Conservation (phyloP, 2,113 vertebrate genomes). For the Pedetes capensis region DNA sequence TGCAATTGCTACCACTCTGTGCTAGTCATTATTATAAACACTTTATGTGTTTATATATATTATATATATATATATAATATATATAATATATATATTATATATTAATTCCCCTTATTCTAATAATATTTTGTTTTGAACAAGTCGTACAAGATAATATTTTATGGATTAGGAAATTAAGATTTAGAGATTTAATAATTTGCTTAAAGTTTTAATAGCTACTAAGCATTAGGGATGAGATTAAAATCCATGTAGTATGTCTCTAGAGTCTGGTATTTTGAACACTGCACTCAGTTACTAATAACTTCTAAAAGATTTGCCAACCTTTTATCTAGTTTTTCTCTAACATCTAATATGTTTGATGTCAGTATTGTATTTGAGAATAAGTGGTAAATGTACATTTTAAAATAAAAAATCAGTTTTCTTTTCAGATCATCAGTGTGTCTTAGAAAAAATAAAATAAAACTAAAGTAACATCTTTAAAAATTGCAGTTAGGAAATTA, state of each 20-base stretch:
- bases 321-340: background rate
- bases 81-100: too few relatives aligned
- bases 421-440: background rate
- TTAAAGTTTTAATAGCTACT: background rate
- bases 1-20: background rate
- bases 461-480: background rate
- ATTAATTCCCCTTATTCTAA: background rate
- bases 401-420: background rate
- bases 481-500: background rate
- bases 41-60: too few relatives aligned
- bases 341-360: background rate
- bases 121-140: background rate
- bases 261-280: background rate
- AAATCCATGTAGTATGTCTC: background rate
- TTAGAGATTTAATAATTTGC: background rate
- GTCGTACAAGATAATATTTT: background rate
- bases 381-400: background rate
- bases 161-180: background rate
- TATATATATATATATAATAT: too few relatives aligned
- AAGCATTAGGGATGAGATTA: background rate
- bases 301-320: background rate
- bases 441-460: background rate
- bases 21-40: background rate
- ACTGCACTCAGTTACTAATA: background rate
- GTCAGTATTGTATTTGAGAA: background rate